Percentiles rank a stretch among this genome's conserved stretches.
These are phyloP conservation scores for Vollenhovia emeryi DNA, from an alignment of 1,140 invertebrate species.

Conservation along the genomic window DNA sequence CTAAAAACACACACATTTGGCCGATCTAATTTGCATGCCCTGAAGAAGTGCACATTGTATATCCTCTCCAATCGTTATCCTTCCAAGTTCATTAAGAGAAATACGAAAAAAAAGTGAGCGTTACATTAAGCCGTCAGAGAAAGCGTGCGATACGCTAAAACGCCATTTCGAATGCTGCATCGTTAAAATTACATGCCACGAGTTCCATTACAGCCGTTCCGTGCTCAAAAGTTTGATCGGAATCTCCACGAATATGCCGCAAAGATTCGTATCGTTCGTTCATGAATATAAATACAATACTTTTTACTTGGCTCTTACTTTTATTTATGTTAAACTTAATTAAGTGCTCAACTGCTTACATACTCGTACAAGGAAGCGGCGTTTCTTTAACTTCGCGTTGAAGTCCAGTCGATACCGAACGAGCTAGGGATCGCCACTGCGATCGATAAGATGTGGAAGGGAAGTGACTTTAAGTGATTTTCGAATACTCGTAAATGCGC, in stretches of 20 bases:
- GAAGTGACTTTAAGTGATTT: not conserved
- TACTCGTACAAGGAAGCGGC: not conserved
- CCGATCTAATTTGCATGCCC: not conserved
- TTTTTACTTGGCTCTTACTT: slow-evolving; percentile 23
- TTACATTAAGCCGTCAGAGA: slow-evolving; percentile 60
- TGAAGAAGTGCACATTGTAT: not conserved
- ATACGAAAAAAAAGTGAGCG: slow-evolving; percentile 35
- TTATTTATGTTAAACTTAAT: slow-evolving; percentile 21
- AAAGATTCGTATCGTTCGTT: slow-evolving; percentile 25
- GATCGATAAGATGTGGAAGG: not conserved
- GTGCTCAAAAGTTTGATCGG: slow-evolving; percentile 40
- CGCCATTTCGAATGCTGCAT: slow-evolving; percentile 32
- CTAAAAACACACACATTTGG: not conserved
- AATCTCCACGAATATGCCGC: slow-evolving; percentile 29
- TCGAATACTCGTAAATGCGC: not conserved
- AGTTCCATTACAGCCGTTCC: not conserved
- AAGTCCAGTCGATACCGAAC: not conserved
- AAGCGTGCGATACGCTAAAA: slow-evolving; percentile 60
- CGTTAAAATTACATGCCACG: slow-evolving; percentile 43
- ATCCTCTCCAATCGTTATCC: not conserved
- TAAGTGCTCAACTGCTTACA: not conserved
- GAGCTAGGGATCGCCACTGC: not conserved
- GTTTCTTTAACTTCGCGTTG: not conserved
- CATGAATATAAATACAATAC: slow-evolving; percentile 41
- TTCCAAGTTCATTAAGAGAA: slow-evolving; percentile 3